These are phyloP conservation scores for Saccostrea glomerata DNA, from an alignment of 1,140 invertebrate species.

Conservation along the genomic window DNA sequence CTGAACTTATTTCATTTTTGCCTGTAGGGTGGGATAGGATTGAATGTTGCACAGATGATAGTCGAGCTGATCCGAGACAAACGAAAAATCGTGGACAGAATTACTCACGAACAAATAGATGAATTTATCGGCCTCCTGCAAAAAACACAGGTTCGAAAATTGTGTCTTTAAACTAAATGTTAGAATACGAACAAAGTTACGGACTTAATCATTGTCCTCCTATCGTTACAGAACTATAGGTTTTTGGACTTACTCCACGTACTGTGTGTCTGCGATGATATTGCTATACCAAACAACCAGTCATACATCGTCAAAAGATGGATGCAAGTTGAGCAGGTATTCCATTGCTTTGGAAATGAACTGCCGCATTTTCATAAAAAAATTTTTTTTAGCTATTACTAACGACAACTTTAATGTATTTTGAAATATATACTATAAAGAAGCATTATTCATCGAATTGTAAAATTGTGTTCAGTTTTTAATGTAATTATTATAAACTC, in stretches of 20 bases:
- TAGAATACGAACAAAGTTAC: not conserved
- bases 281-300: slow-evolving; percentile 78
- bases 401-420: no score
- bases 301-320: slow-evolving; percentile 77
- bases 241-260: slow-evolving; percentile 78
- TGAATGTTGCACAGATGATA: slow-evolving; percentile 79
- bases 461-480: no score
- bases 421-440: no score
- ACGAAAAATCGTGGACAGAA: slow-evolving; percentile 78
- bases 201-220: not conserved
- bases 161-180: not conserved
- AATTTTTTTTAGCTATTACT: no score
- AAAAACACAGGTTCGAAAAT: slow-evolving; percentile 72
- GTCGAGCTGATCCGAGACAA: slow-evolving; percentile 78
- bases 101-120: slow-evolving; percentile 77
- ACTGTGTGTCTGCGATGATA: slow-evolving; percentile 78
- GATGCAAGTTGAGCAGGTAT: slow-evolving; percentile 73
- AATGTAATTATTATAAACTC: no score
- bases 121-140: slow-evolving; percentile 74
- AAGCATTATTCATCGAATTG: no score
- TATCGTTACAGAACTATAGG: slow-evolving; percentile 75
- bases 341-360: no score
- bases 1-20: not conserved
- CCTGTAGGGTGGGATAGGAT: slow-evolving; percentile 76
- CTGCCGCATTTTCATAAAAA: no score